Evolutionary conservation across 2,113 vertebrate genomes (phyloP).

Genomic region (Pseudois nayaur): DNA sequence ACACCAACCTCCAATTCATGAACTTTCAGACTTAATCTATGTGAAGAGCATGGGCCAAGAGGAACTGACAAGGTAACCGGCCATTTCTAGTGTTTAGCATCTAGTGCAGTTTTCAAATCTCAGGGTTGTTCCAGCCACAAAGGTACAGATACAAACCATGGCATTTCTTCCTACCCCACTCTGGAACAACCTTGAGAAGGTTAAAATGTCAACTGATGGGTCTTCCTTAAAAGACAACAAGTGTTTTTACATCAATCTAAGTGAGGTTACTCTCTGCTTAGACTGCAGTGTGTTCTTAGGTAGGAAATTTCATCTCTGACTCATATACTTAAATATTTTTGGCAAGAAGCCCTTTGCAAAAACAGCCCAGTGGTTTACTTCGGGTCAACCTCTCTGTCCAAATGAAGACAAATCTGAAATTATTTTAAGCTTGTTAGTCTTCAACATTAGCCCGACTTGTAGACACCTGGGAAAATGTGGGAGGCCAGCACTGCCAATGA

Average conservation of each 20-base stretch:
- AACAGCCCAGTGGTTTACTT: constrained; percentile 41
- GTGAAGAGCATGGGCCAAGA: not conserved
- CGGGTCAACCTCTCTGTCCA: constrained; percentile 32
- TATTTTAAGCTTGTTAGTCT: constrained; percentile 48
- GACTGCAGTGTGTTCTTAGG: constrained; percentile 9
- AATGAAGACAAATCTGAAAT: constrained; percentile 53
- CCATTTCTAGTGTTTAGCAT: not conserved
- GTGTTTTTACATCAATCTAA: not conserved
- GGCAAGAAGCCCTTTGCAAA: constrained; percentile 53
- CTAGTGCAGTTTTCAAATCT: not conserved
- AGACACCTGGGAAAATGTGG: constrained; percentile 1
- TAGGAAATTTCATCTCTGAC: constrained; percentile 47
- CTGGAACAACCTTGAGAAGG: not conserved
- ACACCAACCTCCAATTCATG: not conserved
- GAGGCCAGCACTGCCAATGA: not conserved
- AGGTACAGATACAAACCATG: not conserved
- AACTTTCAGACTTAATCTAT: not conserved
- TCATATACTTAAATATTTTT: constrained; percentile 46
- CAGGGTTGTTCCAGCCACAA: not conserved
- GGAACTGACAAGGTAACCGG: not conserved
- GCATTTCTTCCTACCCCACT: not conserved
- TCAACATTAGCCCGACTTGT: not conserved
- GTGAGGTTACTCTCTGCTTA: not conserved
- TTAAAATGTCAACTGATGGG: not conserved
- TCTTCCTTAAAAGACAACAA: not conserved